A percentile compares a stretch with the other conserved stretches of the same genome.
phyloP scores from a whole-genome alignment of 2,113 vertebrate genomes.

The Paradoxurus hermaphroditus region DNA sequence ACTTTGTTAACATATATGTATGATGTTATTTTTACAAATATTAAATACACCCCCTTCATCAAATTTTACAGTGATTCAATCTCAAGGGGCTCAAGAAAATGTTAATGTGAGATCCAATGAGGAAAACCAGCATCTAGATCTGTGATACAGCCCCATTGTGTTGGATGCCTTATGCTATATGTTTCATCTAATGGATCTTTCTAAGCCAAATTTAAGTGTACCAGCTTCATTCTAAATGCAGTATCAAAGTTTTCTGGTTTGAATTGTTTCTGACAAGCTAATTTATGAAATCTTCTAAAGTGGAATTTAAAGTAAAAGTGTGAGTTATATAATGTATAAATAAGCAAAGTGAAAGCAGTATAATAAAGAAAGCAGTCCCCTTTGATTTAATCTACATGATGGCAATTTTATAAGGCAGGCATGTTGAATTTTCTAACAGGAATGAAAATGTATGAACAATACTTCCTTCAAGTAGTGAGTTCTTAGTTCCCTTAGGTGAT shows the following conservation, averaged over 20 bases:
- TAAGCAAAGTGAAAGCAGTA: conserved; percentile 46
- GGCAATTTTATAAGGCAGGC: conserved; percentile 52
- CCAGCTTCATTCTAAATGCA: conserved; percentile 10
- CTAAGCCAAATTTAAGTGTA: conserved; percentile 31
- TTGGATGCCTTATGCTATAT: not conserved
- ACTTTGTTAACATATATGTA: not conserved
- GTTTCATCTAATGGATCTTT: not conserved
- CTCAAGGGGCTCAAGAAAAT: not conserved
- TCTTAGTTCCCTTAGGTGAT: conserved; percentile 52
- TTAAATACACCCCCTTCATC: not conserved
- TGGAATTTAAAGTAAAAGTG: conserved; percentile 60
- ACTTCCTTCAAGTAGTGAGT: conserved; percentile 22
- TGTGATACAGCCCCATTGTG: not conserved
- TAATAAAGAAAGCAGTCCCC: conserved; percentile 43
- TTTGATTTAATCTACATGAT: conserved; percentile 52
- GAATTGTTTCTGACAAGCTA: conserved; percentile 51
- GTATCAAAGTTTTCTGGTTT: conserved; percentile 5
- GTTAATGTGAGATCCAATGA: not conserved
- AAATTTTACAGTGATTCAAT: not conserved
- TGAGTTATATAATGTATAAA: conserved; percentile 38
- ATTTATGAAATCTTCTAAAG: conserved; percentile 41
- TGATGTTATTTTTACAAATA: conserved; percentile 9
- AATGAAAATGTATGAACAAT: conserved; percentile 58
- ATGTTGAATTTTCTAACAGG: conserved; percentile 42
- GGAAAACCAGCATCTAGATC: not conserved